Evolutionary conservation across 2,113 vertebrate genomes (phyloP), one percentile per base, ranked within the genome.

Genomic region (Heliornis fulica): DNA sequence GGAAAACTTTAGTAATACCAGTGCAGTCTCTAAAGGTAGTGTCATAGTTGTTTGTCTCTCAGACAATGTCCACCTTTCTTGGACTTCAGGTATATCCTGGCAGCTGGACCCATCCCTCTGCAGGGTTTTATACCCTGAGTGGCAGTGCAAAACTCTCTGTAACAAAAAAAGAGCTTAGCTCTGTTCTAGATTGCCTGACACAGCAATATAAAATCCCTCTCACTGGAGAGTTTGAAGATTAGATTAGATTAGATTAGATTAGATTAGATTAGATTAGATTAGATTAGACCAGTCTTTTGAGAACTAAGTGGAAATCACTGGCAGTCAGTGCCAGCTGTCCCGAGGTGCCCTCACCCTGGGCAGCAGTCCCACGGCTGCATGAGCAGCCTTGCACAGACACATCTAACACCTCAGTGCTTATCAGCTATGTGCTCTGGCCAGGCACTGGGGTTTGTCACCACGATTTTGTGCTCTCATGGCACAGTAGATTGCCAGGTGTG

Each of bases 321-420:
- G 17, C 5, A 4, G 11, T 28, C 18, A 3, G 48, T 41, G 51
- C 20, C 5, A 4, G 11, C 23, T 53, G 26, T 43, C 40, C 40
- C 60, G 5, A 4, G 46, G 18, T 31, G 46, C 29, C 29, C 45
- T 41, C 25, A 4, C 22, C 23, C 7, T 18, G 16, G 31, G 45
- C n/a, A 70, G 14, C 31, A 53, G 43, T 38, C 64, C 50, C n/a
- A 31, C 0, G 1, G 63, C 45, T 14, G 14, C 45, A n/a, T 12
- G 36, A 43, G 5, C 28, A 76, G 69, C 63, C 48, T 29, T 25
- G 29, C 83, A 10, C 57, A 31, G 48, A 26, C 32, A 34, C 23
- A 13, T 10, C 56, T 18, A 7, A 6, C 0, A 0, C 77, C 64
- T 40, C 0, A 2, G 25, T 2, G 0, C 13, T 31, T 8, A 3